Percentiles rank a stretch among this genome's conserved stretches.
phyloP scores from a whole-genome alignment of 2,888 invertebrate genomes.

The Eupsilia transversa region DNA sequence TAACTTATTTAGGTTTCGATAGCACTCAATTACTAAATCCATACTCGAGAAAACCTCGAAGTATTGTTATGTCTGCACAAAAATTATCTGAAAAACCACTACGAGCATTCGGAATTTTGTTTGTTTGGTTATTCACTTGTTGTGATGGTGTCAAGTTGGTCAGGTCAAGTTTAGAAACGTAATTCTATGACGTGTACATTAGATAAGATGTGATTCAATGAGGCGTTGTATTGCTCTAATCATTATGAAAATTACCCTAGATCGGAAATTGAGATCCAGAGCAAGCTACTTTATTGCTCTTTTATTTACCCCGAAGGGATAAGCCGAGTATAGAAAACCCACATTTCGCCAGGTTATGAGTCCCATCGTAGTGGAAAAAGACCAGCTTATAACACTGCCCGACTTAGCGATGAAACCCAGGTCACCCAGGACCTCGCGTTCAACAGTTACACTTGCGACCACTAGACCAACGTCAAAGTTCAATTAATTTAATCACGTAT shows the following conservation, averaged over 20 bases:
- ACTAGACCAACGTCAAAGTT: background rate
- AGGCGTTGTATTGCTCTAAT: background rate
- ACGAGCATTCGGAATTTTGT: background rate
- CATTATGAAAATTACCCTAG: background rate
- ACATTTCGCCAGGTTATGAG: background rate
- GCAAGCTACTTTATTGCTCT: background rate
- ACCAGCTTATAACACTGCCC: background rate
- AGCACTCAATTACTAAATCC: background rate
- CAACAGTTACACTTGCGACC: slow-evolving; percentile 1
- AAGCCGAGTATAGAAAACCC: background rate
- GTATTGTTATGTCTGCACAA: slow-evolving; percentile 1
- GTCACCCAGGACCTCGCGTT: background rate
- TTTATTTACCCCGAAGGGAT: background rate
- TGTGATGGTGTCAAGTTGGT: background rate
- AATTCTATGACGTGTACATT: slow-evolving; percentile 20
- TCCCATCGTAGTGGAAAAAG: slow-evolving; percentile 1
- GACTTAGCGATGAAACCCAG: background rate
- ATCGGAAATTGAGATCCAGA: background rate
- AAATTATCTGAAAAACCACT: slow-evolving; percentile 22
- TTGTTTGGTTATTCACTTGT: slow-evolving; percentile 32
- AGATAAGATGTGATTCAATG: slow-evolving; percentile 7
- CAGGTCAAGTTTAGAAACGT: slow-evolving; percentile 34
- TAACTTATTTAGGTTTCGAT: background rate
- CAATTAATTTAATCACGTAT: background rate
- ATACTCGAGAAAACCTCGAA: slow-evolving; percentile 9